Base-by-base conservation (phyloP, 2,888 invertebrate species). In the Furcula furcula region DNA sequence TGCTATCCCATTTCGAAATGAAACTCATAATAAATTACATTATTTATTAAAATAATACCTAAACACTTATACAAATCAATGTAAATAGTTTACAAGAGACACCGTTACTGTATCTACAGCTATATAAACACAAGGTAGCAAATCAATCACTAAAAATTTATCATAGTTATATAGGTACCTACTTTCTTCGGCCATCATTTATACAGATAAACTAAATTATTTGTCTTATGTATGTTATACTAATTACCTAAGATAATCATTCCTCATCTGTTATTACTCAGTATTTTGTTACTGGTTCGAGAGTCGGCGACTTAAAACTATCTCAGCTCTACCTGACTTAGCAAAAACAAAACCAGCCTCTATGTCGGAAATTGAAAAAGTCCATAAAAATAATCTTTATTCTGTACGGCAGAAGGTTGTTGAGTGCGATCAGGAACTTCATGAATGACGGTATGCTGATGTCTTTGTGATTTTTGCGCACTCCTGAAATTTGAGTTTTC, bases 311-410 rank as follows among this genome's bases (percentile, higher is more conserved):
- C n/a, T n/a, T n/a, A n/a, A n/a, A n/a, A n/a, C n/a, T n/a, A n/a
- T n/a, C n/a, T n/a, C n/a, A n/a, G n/a, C n/a, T n/a, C n/a, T n/a
- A n/a, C n/a, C n/a, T n/a, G n/a, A 27, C 36, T 80, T 60, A 88
- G 54, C 88, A 88, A 59, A 79, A 88, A 65, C 81, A 83, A 61
- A 88, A 88, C 88, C 88, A 88, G 14, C 81, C 83, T 29, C 88
- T 72, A 36, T 87, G 82, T 21, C 75, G 66, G 22, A 78, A 82
- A 48, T 82, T 88, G 42, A 86, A 87, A 59, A 88, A 88, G 46
- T 88, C 88, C 0, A 68, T 70, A 33, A 87, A 78, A 51, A 88
- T 81, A 31, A 84, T 72, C 51, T 81, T 73, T 77, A 88, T 74
- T 47, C 76, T 74, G 55, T 83, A 76, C 0, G 88, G 88, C 72